Evolutionary conservation across 2,113 vertebrate genomes (phyloP).

Genomic region (Dromaius novaehollandiae): DNA sequence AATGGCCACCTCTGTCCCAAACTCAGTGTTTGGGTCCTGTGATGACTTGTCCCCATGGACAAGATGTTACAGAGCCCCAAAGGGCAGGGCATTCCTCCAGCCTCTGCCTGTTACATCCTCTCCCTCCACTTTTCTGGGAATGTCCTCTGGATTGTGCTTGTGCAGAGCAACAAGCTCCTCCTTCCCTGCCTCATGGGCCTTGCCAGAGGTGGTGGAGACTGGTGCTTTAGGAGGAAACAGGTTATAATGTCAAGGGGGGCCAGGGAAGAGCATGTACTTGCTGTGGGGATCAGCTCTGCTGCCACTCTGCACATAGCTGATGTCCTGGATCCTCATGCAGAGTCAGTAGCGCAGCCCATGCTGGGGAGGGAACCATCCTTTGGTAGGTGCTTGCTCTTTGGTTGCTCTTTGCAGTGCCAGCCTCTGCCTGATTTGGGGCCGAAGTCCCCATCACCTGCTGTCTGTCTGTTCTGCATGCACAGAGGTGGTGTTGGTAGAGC

Average conservation of each 20-base stretch:
- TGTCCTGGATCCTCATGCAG: fast-evolving
- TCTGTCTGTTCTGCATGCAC: neutral
- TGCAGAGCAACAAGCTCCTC: fast-evolving
- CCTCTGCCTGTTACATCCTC: neutral
- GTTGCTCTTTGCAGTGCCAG: neutral
- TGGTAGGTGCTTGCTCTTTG: neutral
- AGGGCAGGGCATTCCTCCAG: neutral
- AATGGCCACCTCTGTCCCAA: neutral
- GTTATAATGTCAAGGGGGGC: fast-evolving
- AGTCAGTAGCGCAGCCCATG: fast-evolving
- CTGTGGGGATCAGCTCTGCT: neutral
- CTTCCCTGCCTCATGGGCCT: neutral
- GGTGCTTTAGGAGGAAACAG: neutral
- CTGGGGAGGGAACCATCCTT: neutral
- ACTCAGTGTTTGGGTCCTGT: neutral
- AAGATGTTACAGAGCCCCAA: neutral
- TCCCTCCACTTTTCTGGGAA: neutral
- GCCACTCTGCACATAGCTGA: neutral
- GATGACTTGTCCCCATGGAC: neutral
- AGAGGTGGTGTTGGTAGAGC: neutral
- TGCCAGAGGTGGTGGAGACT: neutral
- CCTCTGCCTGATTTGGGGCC: neutral
- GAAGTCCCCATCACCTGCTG: fast-evolving
- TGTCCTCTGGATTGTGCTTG: neutral
- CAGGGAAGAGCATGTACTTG: neutral